Evolutionary conservation across 2,888 invertebrate genomes (phyloP), one percentile per base, ranked within the genome.

Genomic region (Drosophila flavopinicola): DNA sequence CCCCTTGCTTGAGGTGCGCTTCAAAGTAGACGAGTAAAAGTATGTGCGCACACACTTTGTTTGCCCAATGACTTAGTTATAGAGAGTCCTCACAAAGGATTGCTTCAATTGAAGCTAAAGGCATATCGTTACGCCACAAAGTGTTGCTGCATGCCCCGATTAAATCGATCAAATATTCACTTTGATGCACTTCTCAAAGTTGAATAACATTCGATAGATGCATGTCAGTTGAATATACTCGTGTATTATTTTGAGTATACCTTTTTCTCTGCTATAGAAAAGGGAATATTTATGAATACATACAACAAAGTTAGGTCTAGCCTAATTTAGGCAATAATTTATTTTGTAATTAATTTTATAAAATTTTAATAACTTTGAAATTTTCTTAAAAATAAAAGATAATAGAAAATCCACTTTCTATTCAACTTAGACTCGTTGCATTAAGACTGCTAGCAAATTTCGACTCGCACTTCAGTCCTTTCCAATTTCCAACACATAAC

Each of bases 11-110:
- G 48, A 37, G 65, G 23, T 47, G 49, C 44, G 49, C 42, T 20
- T 10, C 29, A 38, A 58, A 41, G 29, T 47, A 37, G 39, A 38
- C 30, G 33, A 30, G 37, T 23, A 35, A 49, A 17, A 49, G 41
- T 25, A n/a, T 29, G 35, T 30, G 42, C 3, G 27, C 15, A 6
- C 29, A 17, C 29, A 24, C 37, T 29, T 15, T 70, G 70, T 72
- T 72, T 72, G 57, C 57, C 49, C 67, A 63, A 58, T 64, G 64
- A 68, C 71, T 71, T 68, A 68, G 71, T 73, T 73, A 64, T 67
- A 37, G 52, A 58, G 63, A 48, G 67, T 68, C 48, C 73, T 67
- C 32, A 52, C 64, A 68, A 52, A 48, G 51, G 51, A 58, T 49
- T 54, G 61, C 35, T 32, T 42, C 17, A 20, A 20, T 17, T 6